Percentiles rank a stretch among this genome's conserved stretches.
phyloP scores from a whole-genome alignment of 1,140 invertebrate genomes.

The Dufourea novaeangliae region DNA sequence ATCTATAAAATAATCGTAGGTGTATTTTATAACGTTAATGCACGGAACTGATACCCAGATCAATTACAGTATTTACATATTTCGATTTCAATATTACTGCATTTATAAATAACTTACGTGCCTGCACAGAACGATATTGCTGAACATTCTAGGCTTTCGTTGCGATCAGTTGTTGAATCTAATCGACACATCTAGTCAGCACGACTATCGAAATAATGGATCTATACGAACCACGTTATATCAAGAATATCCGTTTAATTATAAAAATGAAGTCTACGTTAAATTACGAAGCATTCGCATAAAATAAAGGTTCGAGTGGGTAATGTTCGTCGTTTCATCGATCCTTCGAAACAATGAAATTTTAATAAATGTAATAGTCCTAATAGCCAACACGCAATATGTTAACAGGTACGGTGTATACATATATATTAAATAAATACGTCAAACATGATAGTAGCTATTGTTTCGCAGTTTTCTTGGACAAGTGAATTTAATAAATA shows the following conservation, averaged over 20 bases:
- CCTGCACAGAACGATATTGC: background rate
- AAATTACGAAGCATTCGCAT: background rate
- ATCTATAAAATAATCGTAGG: too few relatives aligned
- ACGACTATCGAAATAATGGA: conserved; percentile 20
- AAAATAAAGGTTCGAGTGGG: too few relatives aligned
- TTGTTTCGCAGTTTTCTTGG: background rate
- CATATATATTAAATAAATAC: background rate
- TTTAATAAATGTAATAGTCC: background rate
- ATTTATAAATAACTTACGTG: too few relatives aligned
- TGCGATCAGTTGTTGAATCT: background rate
- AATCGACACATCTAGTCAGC: conserved; percentile 11
- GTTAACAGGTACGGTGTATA: background rate
- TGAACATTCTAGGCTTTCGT: conserved; percentile 13
- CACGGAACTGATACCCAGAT: too few relatives aligned
- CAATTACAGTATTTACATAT: background rate
- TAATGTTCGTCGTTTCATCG: background rate
- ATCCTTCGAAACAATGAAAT: background rate
- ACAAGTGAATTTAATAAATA: background rate
- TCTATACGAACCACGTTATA: background rate
- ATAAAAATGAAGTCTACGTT: background rate
- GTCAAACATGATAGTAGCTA: background rate
- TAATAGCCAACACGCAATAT: background rate
- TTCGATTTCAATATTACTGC: too few relatives aligned
- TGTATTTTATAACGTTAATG: too few relatives aligned
- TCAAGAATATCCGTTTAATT: background rate